Percentiles rank a stretch among this genome's conserved stretches.
Evolutionary conservation across 2,888 invertebrate genomes (phyloP).

Genomic region (Caenorhabditis angaria): DNA sequence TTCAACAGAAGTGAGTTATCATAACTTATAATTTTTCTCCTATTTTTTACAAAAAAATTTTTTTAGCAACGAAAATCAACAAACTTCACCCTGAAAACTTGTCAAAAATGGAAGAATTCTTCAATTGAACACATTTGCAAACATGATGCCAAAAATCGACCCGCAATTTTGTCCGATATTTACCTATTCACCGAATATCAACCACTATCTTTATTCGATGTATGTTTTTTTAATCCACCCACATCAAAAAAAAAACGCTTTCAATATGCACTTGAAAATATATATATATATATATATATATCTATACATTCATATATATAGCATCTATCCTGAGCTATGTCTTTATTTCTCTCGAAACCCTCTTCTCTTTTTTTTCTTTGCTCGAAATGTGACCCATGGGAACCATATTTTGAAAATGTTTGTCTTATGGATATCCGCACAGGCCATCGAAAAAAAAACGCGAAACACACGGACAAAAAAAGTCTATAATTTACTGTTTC

Average conservation of each 20-base stretch:
- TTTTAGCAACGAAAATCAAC: background rate
- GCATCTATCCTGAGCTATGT: too few relatives aligned
- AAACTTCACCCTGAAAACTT: conserved; percentile 7
- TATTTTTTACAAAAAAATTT: background rate
- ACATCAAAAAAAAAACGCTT: background rate
- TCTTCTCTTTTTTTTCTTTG: background rate
- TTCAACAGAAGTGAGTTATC: conserved; percentile 13
- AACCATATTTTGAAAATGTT: conserved; percentile 10
- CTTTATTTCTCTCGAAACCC: background rate
- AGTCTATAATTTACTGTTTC: conserved; percentile 6
- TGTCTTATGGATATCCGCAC: background rate
- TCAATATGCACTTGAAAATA: background rate
- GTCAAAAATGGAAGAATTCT: conserved; percentile 33
- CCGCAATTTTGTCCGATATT: conserved; percentile 36
- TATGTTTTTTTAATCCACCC: conserved; percentile 4
- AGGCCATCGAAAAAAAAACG: background rate
- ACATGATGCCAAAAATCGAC: conserved; percentile 34
- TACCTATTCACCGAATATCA: conserved; percentile 48
- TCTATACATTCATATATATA: background rate
- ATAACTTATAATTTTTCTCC: background rate
- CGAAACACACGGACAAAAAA: background rate
- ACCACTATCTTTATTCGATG: conserved; percentile 52
- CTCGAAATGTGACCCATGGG: conserved; percentile 3
- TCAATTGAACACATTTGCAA: conserved; percentile 42
- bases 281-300: background rate